Evolutionary conservation across 2,113 vertebrate species (phyloP).

Genomic region (Elgaria multicarinata): DNA sequence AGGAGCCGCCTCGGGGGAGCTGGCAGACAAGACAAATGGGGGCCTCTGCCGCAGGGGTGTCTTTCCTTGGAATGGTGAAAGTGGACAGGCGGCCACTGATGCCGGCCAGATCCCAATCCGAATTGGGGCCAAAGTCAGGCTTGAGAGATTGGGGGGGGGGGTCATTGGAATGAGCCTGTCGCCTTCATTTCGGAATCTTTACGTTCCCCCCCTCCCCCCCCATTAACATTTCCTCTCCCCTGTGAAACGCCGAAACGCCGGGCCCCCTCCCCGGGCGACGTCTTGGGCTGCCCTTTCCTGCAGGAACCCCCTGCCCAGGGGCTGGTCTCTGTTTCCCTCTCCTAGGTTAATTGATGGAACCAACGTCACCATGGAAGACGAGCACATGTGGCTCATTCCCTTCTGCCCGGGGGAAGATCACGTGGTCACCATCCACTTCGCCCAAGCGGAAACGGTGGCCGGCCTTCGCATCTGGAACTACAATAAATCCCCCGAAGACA

Average conservation of each 20-base stretch:
- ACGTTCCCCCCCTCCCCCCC: too few relatives aligned
- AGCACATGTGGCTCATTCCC: constrained; percentile 97
- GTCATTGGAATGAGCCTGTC: not conserved
- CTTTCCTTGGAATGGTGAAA: not conserved
- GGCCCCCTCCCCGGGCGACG: too few relatives aligned
- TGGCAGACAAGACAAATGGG: not conserved
- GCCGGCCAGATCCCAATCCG: not conserved
- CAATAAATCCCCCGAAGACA: constrained; percentile 98
- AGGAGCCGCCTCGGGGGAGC: too few relatives aligned
- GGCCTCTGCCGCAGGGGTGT: too few relatives aligned
- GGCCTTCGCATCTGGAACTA: constrained; percentile 99
- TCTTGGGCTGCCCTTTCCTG: too few relatives aligned
- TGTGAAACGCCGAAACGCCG: too few relatives aligned
- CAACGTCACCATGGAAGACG: constrained; percentile 92
- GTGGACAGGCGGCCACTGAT: not conserved
- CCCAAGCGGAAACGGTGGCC: constrained; percentile 82
- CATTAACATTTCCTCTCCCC: not conserved
- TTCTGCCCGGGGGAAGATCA: constrained; percentile 88
- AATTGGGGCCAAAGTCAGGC: not conserved
- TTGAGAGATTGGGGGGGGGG: too few relatives aligned
- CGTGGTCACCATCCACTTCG: constrained; percentile 84
- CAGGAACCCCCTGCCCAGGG: too few relatives aligned
- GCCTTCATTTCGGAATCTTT: not conserved
- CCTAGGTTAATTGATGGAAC: constrained; percentile 90
- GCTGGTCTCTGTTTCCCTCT: too few relatives aligned